A percentile compares a stretch with the other conserved stretches of the same genome.
Evolutionary conservation across 2,797 vertebrate species (phyloP).

Genomic region (Octomys mimax): DNA sequence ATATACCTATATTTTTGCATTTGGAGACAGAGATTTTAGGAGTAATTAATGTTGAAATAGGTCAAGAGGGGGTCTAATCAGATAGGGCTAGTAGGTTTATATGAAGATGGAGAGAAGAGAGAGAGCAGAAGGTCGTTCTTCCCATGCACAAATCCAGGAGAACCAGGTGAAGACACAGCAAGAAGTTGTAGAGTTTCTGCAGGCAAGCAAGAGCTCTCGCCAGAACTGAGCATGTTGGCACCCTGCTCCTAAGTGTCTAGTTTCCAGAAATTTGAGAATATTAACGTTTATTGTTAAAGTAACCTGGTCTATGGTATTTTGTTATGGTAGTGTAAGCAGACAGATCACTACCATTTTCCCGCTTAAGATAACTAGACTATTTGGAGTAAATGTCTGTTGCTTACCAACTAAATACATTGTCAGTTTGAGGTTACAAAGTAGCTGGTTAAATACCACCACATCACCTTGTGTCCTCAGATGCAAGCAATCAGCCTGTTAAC

Average conservation of each 20-base stretch:
- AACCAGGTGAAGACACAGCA: not conserved
- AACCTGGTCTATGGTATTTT: not conserved
- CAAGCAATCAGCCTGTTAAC: not conserved
- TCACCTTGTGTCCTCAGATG: not conserved
- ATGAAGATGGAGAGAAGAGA: not conserved
- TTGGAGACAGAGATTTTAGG: constrained; percentile 35
- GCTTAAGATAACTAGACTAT: not conserved
- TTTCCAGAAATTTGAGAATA: constrained; percentile 19
- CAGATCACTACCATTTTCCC: constrained; percentile 26
- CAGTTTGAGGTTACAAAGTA: constrained; percentile 31
- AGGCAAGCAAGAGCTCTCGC: not conserved
- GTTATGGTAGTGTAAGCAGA: not conserved
- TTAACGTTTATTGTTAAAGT: not conserved
- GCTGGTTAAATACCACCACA: not conserved
- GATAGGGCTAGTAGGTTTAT: not conserved
- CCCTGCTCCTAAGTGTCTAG: not conserved
- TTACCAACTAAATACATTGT: constrained; percentile 59
- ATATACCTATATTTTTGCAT: constrained; percentile 18
- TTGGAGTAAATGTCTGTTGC: not conserved
- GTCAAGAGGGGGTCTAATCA: not conserved
- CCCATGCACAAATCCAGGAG: not conserved
- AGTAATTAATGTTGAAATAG: constrained; percentile 38
- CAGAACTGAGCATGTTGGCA: not conserved
- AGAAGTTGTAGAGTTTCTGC: not conserved
- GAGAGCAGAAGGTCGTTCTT: not conserved